Conservation (phyloP, 1,140 invertebrate species). For the Andricus grossulariae region DNA sequence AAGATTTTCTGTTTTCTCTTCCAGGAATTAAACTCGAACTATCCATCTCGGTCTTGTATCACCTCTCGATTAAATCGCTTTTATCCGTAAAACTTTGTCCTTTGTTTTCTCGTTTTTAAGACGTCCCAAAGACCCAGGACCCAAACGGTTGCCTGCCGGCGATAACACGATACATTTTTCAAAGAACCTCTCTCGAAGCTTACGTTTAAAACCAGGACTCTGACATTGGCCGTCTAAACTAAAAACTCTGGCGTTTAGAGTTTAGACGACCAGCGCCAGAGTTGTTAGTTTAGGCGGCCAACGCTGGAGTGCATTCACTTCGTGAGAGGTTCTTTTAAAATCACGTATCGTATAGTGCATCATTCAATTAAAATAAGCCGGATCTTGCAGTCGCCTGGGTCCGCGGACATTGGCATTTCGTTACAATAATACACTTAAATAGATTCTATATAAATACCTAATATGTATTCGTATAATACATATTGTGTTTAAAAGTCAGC, state of each 20-base stretch:
- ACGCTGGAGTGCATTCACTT: no score
- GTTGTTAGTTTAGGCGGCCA: no score
- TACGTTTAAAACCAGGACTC: no score
- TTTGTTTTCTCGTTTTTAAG: conserved; percentile 37
- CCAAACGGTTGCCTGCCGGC: conserved; percentile 56
- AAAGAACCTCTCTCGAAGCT: no score
- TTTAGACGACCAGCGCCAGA: no score
- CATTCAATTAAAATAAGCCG: conserved; percentile 7
- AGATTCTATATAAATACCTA: conserved; percentile 76
- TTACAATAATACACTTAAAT: conserved; percentile 75
- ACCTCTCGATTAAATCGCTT: conserved; percentile 12
- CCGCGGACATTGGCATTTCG: conserved; percentile 72
- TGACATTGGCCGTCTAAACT: no score
- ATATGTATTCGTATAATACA: conserved; percentile 75
- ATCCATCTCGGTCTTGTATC: conserved; percentile 35
- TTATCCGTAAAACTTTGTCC: conserved; percentile 33
- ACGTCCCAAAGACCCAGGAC: conserved; percentile 61
- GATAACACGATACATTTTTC: not conserved
- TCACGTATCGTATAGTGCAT: not conserved
- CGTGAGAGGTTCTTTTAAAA: no score
- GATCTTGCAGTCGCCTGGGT: conserved; percentile 60
- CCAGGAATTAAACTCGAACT: conserved; percentile 39
- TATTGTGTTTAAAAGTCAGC: conserved; percentile 72
- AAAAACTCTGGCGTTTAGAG: no score
- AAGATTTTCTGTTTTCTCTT: conserved; percentile 43